Conservation (phyloP, 2,888 invertebrate genomes). For the Drosophila putrida region DNA sequence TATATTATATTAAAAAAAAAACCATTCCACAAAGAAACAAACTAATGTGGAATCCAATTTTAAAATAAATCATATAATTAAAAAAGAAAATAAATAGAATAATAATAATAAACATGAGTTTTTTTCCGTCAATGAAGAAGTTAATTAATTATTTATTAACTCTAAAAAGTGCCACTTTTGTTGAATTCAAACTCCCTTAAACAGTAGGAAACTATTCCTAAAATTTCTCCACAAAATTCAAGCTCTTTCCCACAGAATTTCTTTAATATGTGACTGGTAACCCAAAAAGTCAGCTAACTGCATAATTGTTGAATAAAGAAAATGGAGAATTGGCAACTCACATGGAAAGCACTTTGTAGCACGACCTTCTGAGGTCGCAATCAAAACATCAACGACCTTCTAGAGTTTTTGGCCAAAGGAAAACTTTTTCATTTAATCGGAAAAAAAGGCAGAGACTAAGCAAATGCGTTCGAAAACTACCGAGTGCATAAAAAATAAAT, state of each 20-base stretch:
- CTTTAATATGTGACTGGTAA: constrained; percentile 4
- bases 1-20: too few relatives aligned
- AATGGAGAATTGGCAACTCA: constrained; percentile 1
- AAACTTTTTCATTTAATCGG: constrained; percentile 19
- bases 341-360: constrained; percentile 17
- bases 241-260: background rate
- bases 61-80: too few relatives aligned
- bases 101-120: too few relatives aligned
- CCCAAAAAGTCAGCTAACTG: constrained; percentile 26
- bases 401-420: background rate
- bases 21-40: too few relatives aligned
- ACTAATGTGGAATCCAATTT: too few relatives aligned
- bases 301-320: constrained; percentile 30
- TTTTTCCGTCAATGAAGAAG: too few relatives aligned
- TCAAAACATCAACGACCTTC: constrained; percentile 17
- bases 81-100: too few relatives aligned
- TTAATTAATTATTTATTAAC: too few relatives aligned
- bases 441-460: constrained; percentile 4
- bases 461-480: constrained; percentile 14
- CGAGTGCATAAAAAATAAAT: constrained; percentile 65
- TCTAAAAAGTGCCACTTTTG: too few relatives aligned
- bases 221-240: background rate
- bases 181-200: background rate
- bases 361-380: constrained; percentile 27
- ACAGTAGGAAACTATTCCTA: background rate